These are phyloP conservation scores for Aphodius sticticus DNA, from an alignment of 2,888 invertebrate genomes.

Conservation along the genomic window DNA sequence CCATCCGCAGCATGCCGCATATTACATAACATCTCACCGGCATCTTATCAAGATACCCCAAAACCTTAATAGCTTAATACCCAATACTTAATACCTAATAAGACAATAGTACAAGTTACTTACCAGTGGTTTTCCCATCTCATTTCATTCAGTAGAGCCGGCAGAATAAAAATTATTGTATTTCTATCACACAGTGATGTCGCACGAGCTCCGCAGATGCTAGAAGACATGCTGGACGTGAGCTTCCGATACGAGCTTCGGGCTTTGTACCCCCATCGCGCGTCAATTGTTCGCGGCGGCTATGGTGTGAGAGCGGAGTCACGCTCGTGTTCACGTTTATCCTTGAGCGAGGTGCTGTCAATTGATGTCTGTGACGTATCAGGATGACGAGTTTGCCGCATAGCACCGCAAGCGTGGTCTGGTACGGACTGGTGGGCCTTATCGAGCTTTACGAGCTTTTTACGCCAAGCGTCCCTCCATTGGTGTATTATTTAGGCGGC, in stretches of 20 bases:
- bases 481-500: background rate
- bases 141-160: slow-evolving; percentile 28
- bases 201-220: slow-evolving; percentile 30
- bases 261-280: background rate
- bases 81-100: too few species aligned
- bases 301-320: background rate
- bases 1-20: background rate
- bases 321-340: background rate
- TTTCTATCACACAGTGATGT: slow-evolving; percentile 31
- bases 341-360: background rate
- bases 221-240: slow-evolving; percentile 32
- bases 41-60: background rate
- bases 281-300: background rate
- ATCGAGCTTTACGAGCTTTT: slow-evolving; percentile 43
- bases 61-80: background rate
- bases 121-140: slow-evolving; percentile 37
- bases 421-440: slow-evolving; percentile 40
- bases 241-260: background rate
- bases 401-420: slow-evolving; percentile 4
- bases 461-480: background rate
- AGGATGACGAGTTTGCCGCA: slow-evolving; percentile 4
- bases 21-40: background rate
- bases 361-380: background rate
- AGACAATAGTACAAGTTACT: slow-evolving; percentile 10
- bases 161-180: slow-evolving; percentile 27